Evolutionary conservation across 2,888 invertebrate species (phyloP).

Genomic region (Monochamus alternatus): DNA sequence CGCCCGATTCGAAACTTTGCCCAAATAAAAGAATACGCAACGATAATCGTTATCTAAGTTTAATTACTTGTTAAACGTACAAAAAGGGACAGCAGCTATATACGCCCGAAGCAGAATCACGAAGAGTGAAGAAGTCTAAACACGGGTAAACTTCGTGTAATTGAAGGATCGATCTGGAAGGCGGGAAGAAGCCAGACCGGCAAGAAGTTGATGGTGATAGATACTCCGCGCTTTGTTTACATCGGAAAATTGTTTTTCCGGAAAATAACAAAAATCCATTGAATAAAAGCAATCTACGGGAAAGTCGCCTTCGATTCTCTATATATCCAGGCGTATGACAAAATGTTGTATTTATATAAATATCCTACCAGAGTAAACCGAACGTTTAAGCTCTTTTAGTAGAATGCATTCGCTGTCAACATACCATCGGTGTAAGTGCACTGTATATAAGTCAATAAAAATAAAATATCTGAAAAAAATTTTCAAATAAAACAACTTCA

Average conservation of each 20-base stretch:
- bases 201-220: conserved; percentile 42
- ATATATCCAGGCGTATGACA: conserved; percentile 11
- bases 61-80: conserved; percentile 9
- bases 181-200: conserved; percentile 36
- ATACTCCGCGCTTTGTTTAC: conserved; percentile 43
- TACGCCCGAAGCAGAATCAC: conserved; percentile 6
- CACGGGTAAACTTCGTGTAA: conserved; percentile 40
- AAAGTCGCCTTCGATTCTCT: conserved; percentile 20
- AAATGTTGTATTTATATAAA: conserved; percentile 21
- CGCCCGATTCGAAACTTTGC: background rate
- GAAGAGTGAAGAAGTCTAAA: conserved; percentile 31
- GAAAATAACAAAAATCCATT: conserved; percentile 41
- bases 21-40: background rate
- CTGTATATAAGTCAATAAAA: no score
- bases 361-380: conserved; percentile 18
- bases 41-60: background rate
- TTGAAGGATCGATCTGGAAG: conserved; percentile 42
- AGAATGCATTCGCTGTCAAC: background rate
- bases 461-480: no score
- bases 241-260: conserved; percentile 43
- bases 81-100: conserved; percentile 3
- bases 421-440: no score
- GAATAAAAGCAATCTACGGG: conserved; percentile 32
- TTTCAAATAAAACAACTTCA: no score
- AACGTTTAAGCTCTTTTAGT: background rate